A percentile compares a stretch with the other conserved stretches of the same genome.
These are phyloP conservation scores for Muschampia plurimacula DNA, from an alignment of 2,888 invertebrate genomes.

Conservation along the genomic window DNA sequence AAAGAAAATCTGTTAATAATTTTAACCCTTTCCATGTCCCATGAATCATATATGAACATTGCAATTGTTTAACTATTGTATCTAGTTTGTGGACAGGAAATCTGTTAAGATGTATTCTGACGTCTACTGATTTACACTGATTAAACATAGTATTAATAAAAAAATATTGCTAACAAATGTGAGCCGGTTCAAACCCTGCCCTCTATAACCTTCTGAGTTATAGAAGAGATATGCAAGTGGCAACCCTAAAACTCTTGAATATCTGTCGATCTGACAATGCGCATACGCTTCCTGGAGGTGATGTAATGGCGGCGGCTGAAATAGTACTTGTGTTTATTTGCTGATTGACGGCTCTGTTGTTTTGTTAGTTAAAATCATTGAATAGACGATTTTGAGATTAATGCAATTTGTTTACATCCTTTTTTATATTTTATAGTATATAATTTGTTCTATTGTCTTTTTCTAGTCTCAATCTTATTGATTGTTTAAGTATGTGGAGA, in stretches of 20 bases:
- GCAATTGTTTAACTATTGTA: too few species aligned
- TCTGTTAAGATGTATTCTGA: too few species aligned
- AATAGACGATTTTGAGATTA: constrained; percentile 4
- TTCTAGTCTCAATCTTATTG: not conserved
- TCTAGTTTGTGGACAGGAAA: too few species aligned
- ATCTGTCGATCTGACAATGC: constrained; percentile 51
- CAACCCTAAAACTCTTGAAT: constrained; percentile 41
- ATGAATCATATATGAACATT: too few species aligned
- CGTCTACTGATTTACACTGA: too few species aligned
- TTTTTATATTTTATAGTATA: not conserved
- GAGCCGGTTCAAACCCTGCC: too few species aligned
- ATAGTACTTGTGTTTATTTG: constrained; percentile 40
- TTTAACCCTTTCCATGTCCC: too few species aligned
- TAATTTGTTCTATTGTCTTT: not conserved
- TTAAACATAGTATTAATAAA: too few species aligned
- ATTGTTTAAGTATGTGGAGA: too few species aligned
- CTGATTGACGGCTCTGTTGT: constrained; percentile 33
- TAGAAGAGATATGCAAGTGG: not conserved
- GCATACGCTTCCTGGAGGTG: constrained; percentile 63
- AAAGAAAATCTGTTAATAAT: too few species aligned
- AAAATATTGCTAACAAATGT: too few species aligned
- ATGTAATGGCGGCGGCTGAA: constrained; percentile 43
- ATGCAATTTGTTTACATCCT: not conserved
- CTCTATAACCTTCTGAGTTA: too few species aligned
- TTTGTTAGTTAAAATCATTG: constrained; percentile 18